These are phyloP conservation scores for Falco cherrug DNA, from an alignment of 2,797 vertebrate species.

Conservation along the genomic window DNA sequence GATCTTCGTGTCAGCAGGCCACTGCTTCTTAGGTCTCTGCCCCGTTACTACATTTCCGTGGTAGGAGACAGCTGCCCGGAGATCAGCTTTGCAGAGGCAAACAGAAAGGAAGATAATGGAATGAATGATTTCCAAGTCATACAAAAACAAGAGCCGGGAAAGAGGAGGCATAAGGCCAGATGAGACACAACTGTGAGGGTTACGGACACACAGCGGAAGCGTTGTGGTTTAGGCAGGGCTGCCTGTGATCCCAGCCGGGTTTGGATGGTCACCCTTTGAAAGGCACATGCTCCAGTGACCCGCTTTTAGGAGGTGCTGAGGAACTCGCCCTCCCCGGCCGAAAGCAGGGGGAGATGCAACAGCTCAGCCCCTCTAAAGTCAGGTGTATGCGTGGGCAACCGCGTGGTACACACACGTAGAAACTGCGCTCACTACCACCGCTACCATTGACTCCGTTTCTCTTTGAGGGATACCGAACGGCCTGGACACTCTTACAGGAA, in stretches of 20 bases:
- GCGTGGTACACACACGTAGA: fast-evolving
- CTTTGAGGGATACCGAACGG: not conserved
- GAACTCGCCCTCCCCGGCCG: not conserved
- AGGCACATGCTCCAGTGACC: slow-evolving; percentile 43
- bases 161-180: not conserved
- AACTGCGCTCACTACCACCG: not conserved
- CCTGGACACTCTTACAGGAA: not conserved
- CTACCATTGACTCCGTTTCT: not conserved
- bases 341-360: not conserved
- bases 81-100: slow-evolving; percentile 84
- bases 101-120: slow-evolving; percentile 75
- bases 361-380: not conserved
- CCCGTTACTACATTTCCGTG: slow-evolving; percentile 65
- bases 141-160: not conserved
- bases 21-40: slow-evolving; percentile 68
- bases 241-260: not conserved
- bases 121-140: slow-evolving; percentile 38
- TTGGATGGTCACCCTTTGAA: not conserved
- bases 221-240: not conserved
- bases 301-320: not conserved
- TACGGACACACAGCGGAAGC: not conserved
- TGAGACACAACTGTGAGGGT: not conserved
- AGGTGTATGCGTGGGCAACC: fast-evolving
- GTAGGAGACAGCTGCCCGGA: slow-evolving; percentile 72
- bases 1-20: slow-evolving; percentile 65